Evolutionary conservation across 2,888 invertebrate genomes (phyloP).

Genomic region (Caenorhabditis panamensis): DNA sequence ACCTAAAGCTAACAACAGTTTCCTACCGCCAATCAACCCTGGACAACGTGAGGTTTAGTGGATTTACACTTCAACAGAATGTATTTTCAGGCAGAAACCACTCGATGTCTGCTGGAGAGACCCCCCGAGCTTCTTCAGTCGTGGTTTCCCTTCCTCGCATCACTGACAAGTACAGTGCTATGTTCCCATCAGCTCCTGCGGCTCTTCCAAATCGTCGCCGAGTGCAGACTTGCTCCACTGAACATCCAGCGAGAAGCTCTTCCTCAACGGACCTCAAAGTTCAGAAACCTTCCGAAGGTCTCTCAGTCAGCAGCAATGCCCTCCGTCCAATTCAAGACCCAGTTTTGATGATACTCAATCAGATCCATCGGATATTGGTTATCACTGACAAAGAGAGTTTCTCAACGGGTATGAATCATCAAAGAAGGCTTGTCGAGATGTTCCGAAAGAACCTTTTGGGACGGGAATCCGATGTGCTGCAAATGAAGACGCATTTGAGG

Average conservation of each 20-base stretch:
- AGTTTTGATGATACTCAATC: constrained; percentile 68
- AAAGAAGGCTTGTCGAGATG: constrained; percentile 68
- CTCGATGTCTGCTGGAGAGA: constrained; percentile 59
- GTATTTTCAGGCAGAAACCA: constrained; percentile 44
- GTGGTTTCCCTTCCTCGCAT: constrained; percentile 37
- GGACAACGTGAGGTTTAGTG: constrained; percentile 27
- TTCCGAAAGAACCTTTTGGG: constrained; percentile 67
- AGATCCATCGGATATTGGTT: constrained; percentile 67
- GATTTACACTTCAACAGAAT: neutral
- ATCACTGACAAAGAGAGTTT: constrained; percentile 48
- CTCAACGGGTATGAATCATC: constrained; percentile 52
- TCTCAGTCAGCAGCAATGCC: constrained; percentile 62
- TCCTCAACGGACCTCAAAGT: constrained; percentile 56
- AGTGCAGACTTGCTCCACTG: constrained; percentile 55
- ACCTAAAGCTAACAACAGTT: constrained; percentile 16
- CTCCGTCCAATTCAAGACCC: constrained; percentile 71
- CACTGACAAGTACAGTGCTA: constrained; percentile 17
- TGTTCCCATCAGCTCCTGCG: constrained; percentile 32
- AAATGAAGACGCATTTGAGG: constrained; percentile 71
- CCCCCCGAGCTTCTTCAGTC: constrained; percentile 21
- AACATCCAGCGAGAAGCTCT: constrained; percentile 49
- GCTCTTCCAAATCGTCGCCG: constrained; percentile 47
- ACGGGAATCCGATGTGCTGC: constrained; percentile 53
- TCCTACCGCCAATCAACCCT: constrained; percentile 49
- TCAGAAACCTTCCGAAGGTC: constrained; percentile 25